Base-by-base conservation (phyloP, 2,888 invertebrate genomes). In the Monopis laevigella region DNA sequence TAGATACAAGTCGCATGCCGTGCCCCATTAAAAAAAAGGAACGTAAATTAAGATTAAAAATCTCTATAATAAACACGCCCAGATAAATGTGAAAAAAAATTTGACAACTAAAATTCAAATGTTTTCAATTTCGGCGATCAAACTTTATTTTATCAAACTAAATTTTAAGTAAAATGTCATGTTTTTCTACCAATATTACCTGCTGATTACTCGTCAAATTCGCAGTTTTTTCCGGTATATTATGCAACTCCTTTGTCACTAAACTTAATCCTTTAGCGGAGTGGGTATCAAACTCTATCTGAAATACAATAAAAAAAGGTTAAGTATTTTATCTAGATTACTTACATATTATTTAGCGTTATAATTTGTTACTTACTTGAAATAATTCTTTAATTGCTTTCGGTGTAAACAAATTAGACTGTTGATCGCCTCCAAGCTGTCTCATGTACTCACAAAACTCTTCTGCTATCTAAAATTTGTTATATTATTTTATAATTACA, bases 251-350 rank as follows among this genome's bases (percentile, higher is more conserved):
- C 52, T 78, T 82, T 2, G 86, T 61, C 21, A 77, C 57, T 1
- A 86, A 75, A 59, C 70, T 63, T 17, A 86, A 60, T 45, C 85
- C 78, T 40, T 69, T 73, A 1, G 85, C 75, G 1, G 82, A 82
- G 46, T 84, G 83, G 4, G 80, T 82, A 46, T 85, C 74, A 50
- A 84, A 84, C 42, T 84, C 84, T 40, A 86, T 82, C 78, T 86
- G 65, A 48, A 36, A 36, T 36, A 2, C 6, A 24, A 24, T 24
- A 10, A n/a, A n/a, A n/a, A n/a, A n/a, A n/a, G n/a, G n/a, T n/a
- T n/a, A n/a, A n/a, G n/a, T n/a, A n/a, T n/a, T n/a, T 21, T 21
- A 21, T 21, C 6, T 21, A 8, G 24, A 7, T 21, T 21, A 8
- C 5, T 7, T 7, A 21, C 8, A 21, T 21, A 21, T 21, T 5